Base-by-base conservation (phyloP, 2,888 invertebrate species). In the Adineta ricciae region DNA sequence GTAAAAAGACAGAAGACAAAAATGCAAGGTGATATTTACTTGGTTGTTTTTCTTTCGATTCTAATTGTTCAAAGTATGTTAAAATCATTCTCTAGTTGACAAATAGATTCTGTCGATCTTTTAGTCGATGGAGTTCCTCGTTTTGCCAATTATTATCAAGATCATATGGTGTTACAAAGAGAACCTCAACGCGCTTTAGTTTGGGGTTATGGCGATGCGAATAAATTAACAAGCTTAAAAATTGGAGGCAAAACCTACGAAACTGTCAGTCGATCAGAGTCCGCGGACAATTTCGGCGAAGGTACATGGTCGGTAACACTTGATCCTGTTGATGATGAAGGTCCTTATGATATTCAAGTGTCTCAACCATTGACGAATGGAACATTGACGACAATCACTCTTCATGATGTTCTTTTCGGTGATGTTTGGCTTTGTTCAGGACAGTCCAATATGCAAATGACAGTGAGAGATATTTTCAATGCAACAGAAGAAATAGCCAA, bases 341-440 rank as follows among this genome's bases (percentile, higher is more conserved):
- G 72, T 21, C 72, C 72, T 21, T 73, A 36, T 11, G 73, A 73
- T 21, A 73, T 73, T 21, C 73, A 73, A 21, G 36, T 73, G 4
- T 32, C 73, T 36, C 73, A 73, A 38, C 73, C 73, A 38, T 36
- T 83, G 32, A 49, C 83, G 0, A 52, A 83, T 83, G 83, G 41
- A 9, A 56, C 49, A 24, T 21, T 27, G 7, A 1, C 2, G 7
- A 54, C 54, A 1, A 52, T 83, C 2, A 83, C 50, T 24, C 32
- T 83, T 4, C 32, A 46, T 27, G 54, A 83, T 46, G 83, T 85
- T 19, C 38, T 84, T 24, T 85, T 85, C 41, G 85, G 85, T 0
- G 85, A 85, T 38, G 85, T 85, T 0, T 85, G 85, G 85, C 27
- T 85, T n/a, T 85, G 85, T 41, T 56, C 83, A 24, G 85, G 84